Conservation (phyloP, 2,888 invertebrate species). For the Allygus modestus region DNA sequence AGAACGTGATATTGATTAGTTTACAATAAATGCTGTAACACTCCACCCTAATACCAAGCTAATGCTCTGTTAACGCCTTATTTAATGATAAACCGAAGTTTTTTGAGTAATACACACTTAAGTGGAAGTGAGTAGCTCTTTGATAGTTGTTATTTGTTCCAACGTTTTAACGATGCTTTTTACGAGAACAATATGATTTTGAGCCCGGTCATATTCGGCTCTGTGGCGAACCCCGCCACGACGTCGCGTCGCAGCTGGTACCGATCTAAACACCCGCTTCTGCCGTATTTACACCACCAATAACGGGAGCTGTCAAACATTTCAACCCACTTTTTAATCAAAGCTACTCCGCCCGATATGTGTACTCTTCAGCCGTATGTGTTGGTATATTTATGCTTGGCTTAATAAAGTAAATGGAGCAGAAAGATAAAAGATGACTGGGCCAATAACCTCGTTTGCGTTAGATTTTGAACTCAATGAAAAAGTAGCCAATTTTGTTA, state of each 20-base stretch:
- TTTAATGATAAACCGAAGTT: too few relatives aligned
- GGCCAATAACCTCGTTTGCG: too few relatives aligned
- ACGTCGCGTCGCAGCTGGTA: neutral
- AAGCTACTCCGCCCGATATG: neutral
- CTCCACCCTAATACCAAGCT: too few relatives aligned
- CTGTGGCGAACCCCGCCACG: neutral
- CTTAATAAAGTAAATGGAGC: neutral
- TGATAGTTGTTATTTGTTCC: too few relatives aligned
- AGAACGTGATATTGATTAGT: too few relatives aligned
- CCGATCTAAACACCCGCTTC: neutral
- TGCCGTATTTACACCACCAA: neutral
- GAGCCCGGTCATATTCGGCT: constrained; percentile 1
- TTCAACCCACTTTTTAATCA: constrained; percentile 8
- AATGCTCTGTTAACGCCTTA: too few relatives aligned
- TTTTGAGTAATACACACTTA: too few relatives aligned
- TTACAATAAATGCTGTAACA: too few relatives aligned
- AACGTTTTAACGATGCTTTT: neutral
- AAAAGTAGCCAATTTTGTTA: too few relatives aligned
- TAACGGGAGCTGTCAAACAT: constrained; percentile 27
- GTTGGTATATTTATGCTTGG: neutral
- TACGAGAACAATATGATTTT: neutral
- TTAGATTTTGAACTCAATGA: too few relatives aligned
- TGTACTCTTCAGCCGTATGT: neutral
- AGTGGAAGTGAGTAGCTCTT: too few relatives aligned
- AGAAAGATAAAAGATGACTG: too few relatives aligned